Evolutionary conservation across 2,797 vertebrate species (phyloP).

Genomic region (Melanotaenia nigrans): DNA sequence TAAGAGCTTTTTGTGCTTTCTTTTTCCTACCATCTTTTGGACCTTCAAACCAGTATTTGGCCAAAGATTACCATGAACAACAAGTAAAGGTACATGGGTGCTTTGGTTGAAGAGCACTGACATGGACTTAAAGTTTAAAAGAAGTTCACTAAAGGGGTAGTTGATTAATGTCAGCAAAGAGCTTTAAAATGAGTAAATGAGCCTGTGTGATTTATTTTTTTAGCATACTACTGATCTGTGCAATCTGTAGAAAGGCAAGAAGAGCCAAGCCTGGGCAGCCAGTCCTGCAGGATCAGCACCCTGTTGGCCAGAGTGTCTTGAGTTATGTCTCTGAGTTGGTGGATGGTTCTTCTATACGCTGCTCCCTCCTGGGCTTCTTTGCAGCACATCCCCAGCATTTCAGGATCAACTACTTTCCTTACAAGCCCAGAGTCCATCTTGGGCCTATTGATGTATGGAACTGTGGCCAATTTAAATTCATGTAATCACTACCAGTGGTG

Average conservation of each 20-base stretch:
- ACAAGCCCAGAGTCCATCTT: constrained; percentile 85
- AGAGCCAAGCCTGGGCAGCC: constrained; percentile 34
- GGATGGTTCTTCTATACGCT: constrained; percentile 40
- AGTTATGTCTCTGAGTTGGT: constrained; percentile 38
- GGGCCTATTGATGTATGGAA: constrained; percentile 68
- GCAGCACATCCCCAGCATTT: constrained; percentile 32
- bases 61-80: constrained; percentile 3
- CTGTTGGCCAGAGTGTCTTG: constrained; percentile 33
- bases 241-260: constrained; percentile 53
- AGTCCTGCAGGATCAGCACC: constrained; percentile 34
- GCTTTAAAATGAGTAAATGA: constrained; percentile 53
- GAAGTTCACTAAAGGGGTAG: constrained; percentile 31
- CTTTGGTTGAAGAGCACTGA: constrained; percentile 9
- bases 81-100: neutral
- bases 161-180: constrained; percentile 52
- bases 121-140: constrained; percentile 28
- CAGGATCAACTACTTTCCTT: constrained; percentile 69
- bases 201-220: constrained; percentile 33
- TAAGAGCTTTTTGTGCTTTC: constrained; percentile 79
- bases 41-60: neutral
- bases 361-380: constrained; percentile 38
- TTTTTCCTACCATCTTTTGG: neutral
- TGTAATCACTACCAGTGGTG: constrained; percentile 46
- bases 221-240: constrained; percentile 68
- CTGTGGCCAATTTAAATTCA: constrained; percentile 60